Conservation (phyloP, 2,113 vertebrate genomes). For the Strix uralensis region DNA sequence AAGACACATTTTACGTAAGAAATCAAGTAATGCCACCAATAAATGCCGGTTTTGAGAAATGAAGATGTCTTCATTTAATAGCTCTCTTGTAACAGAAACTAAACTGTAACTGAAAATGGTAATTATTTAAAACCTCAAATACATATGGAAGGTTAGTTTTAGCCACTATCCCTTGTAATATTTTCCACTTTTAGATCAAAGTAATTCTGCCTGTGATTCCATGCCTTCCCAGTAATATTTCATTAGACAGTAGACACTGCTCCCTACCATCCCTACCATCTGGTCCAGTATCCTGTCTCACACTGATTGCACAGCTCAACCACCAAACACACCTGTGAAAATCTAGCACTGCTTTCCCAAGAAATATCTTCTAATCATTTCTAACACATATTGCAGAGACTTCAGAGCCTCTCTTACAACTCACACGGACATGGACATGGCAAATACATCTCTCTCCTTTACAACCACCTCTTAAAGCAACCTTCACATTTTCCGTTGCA, state of each 20-base stretch:
- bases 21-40: not conserved
- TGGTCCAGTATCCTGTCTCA: not conserved
- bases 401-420: not conserved
- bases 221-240: not conserved
- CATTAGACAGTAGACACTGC: too few species aligned
- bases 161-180: not conserved
- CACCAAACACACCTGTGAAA: not conserved
- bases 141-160: not conserved
- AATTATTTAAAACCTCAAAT: not conserved
- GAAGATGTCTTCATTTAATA: not conserved
- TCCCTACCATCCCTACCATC: not conserved
- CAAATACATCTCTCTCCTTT: not conserved
- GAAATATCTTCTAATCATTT: not conserved
- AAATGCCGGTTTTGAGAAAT: not conserved
- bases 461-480: not conserved
- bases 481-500: not conserved
- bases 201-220: not conserved
- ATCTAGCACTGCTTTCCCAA: not conserved
- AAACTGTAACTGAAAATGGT: not conserved
- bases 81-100: not conserved
- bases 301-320: not conserved
- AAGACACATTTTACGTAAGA: not conserved
- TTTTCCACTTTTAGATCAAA: not conserved
- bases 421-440: rapidly evolving
- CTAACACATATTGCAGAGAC: not conserved